Conservation (phyloP, 2,888 invertebrate genomes). For the Tanytarsus gracilentus region DNA sequence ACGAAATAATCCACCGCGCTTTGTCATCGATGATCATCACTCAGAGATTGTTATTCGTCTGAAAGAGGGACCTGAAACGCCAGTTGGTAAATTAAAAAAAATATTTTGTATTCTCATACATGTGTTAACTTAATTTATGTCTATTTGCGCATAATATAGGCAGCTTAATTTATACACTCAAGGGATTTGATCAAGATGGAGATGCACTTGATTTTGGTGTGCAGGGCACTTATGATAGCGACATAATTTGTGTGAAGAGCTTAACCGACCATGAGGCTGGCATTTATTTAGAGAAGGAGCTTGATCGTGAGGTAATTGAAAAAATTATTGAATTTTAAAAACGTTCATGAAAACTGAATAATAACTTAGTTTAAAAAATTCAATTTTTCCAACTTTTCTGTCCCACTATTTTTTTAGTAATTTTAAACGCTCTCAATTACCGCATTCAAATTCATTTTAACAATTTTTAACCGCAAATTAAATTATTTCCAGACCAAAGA, state of each 20-base stretch:
- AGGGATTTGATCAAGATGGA: conserved; percentile 77
- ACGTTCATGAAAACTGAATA: no score
- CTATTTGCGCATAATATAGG: conserved; percentile 48
- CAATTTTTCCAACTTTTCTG: background rate
- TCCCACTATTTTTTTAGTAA: background rate
- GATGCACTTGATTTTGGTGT: conserved; percentile 76
- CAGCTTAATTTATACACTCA: conserved; percentile 69
- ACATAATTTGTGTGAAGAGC: conserved; percentile 76
- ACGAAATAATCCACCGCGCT: conserved; percentile 71
- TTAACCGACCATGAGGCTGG: conserved; percentile 73
- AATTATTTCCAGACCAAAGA: conserved; percentile 66
- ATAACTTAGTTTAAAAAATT: background rate
- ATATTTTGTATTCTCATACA: background rate
- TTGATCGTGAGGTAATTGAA: conserved; percentile 72
- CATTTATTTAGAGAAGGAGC: conserved; percentile 76
- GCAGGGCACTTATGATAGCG: conserved; percentile 67
- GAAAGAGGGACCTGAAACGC: conserved; percentile 79
- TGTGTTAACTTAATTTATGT: background rate
- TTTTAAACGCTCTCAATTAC: background rate
- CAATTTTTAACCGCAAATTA: conserved; percentile 27
- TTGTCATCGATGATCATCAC: conserved; percentile 74
- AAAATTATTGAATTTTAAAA: background rate
- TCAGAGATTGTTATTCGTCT: conserved; percentile 84
- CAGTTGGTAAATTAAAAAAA: conserved; percentile 59
- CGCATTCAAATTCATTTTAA: conserved; percentile 17